phyloP scores from a whole-genome alignment of 1,140 invertebrate species.

The Drosophila pseudoananassae region DNA sequence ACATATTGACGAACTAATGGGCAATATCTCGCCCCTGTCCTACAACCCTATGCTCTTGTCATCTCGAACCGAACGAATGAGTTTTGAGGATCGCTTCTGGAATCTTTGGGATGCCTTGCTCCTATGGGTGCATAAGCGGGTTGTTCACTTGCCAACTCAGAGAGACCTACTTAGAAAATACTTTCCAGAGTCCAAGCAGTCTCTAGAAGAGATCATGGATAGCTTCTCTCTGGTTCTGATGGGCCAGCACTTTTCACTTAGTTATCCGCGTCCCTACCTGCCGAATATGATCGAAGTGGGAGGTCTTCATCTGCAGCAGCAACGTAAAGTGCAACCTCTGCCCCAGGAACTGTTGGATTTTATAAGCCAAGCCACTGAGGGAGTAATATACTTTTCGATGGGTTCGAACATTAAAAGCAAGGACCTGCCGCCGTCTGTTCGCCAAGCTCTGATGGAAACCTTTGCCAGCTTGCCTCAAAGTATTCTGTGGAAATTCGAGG shows the following conservation, averaged over 20 bases:
- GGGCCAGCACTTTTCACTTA: conserved; percentile 86
- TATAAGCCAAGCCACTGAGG: conserved; percentile 86
- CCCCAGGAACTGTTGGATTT: conserved; percentile 84
- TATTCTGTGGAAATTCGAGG: conserved; percentile 87
- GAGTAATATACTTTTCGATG: conserved; percentile 89
- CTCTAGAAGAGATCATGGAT: conserved; percentile 67
- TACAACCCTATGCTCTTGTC: conserved; percentile 80
- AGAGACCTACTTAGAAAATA: conserved; percentile 80
- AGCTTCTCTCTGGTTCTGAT: conserved; percentile 85
- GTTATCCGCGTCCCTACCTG: conserved; percentile 85
- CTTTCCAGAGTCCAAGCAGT: conserved; percentile 53
- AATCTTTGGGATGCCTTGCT: conserved; percentile 75
- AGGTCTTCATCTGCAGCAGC: conserved; percentile 85
- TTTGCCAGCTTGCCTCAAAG: conserved; percentile 85
- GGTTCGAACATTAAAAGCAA: conserved; percentile 87
- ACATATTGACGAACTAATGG: conserved; percentile 71
- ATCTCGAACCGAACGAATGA: conserved; percentile 81
- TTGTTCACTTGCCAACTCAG: conserved; percentile 69
- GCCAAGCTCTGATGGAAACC: conserved; percentile 84
- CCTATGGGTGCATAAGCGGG: conserved; percentile 39
- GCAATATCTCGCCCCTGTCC: conserved; percentile 70
- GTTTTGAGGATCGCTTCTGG: conserved; percentile 78
- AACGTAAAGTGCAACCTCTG: conserved; percentile 77
- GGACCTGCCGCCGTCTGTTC: conserved; percentile 84
- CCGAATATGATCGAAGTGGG: conserved; percentile 85